Evolutionary conservation across 2,113 vertebrate species (phyloP), one percentile per base, ranked within the genome.

Genomic region (Passer domesticus): DNA sequence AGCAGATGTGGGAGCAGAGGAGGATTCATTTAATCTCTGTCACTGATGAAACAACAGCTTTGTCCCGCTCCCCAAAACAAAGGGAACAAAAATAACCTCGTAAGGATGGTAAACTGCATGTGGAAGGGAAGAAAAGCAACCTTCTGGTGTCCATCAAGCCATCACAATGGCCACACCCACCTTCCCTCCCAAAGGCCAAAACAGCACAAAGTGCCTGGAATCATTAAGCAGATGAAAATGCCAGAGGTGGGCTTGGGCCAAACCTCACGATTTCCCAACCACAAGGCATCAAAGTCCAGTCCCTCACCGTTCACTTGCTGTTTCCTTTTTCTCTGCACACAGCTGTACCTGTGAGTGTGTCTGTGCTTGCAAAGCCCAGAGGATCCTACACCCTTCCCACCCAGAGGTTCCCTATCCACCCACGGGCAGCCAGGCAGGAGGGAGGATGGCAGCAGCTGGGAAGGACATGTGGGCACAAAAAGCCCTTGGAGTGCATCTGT

Each of bases 121-220:
- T 14, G 44, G 46, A 9, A 63, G 35, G 55, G 53, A 58, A 63
- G 68, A 37, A 89, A 69, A 28, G n/a, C 74, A 88, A 69, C 58
- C 56, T 87, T 86, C 84, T 92, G 85, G 90, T 93, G 75, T 78
- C 93, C 95, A 79, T 87, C 95, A 92, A 44, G 66, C 89, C 93
- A 75, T 41, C 89, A 59, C 72, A 91, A 88, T 68, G 90, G 92
- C 72, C 59, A 75, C 76, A 47, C 55, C 83, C 94, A 30, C 78
- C 74, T 92, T 95, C 89, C 87, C 96, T 96, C 95, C 90, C 10
- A 77, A 97, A 96, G 82, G 89, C 94, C 94, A 89, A 88, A 97
- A 94, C 93, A 97, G 94, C 96, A 96, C 93, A 91, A 94, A 96
- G 95, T 70, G 64, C 87, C 91, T 8, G 78, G 91, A 97, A 94